Conservation (phyloP, 2,113 vertebrate genomes). For the Lepus americanus region DNA sequence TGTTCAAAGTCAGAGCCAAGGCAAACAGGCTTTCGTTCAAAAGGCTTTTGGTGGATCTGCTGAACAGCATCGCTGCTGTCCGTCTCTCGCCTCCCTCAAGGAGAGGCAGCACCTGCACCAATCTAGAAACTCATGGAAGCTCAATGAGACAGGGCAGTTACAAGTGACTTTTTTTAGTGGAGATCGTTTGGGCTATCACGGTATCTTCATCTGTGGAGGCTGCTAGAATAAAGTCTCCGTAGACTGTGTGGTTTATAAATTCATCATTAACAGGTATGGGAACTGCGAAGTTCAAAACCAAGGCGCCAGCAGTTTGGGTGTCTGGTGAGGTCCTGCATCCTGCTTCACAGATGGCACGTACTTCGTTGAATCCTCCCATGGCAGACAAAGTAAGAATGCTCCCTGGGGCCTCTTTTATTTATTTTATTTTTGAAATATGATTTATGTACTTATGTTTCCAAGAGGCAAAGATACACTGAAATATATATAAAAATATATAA, state of each 20-base stretch:
- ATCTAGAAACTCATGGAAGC: neutral
- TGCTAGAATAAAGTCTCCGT: neutral
- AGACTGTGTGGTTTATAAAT: neutral
- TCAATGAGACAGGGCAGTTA: neutral
- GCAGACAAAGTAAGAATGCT: neutral
- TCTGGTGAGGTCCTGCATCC: neutral
- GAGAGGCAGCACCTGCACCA: neutral
- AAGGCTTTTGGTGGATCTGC: neutral
- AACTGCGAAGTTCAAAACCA: neutral
- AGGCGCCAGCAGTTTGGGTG: neutral
- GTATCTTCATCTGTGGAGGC: neutral
- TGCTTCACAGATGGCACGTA: neutral
- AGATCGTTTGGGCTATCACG: neutral
- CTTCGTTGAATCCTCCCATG: neutral
- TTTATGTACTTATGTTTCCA: neutral
- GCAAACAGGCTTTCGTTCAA: conserved; percentile 64
- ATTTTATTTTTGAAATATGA: too few relatives aligned
- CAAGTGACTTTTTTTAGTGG: neutral
- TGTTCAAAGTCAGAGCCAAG: conserved; percentile 70
- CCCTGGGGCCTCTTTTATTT: neutral
- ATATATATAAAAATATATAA: too few relatives aligned
- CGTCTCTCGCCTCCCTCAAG: neutral
- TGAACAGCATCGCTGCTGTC: neutral
- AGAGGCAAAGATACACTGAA: neutral
- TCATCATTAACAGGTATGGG: neutral